Evolutionary conservation across 2,888 invertebrate species (phyloP), one percentile per base, ranked within the genome.

Genomic region (Sarcophaga carnaria): DNA sequence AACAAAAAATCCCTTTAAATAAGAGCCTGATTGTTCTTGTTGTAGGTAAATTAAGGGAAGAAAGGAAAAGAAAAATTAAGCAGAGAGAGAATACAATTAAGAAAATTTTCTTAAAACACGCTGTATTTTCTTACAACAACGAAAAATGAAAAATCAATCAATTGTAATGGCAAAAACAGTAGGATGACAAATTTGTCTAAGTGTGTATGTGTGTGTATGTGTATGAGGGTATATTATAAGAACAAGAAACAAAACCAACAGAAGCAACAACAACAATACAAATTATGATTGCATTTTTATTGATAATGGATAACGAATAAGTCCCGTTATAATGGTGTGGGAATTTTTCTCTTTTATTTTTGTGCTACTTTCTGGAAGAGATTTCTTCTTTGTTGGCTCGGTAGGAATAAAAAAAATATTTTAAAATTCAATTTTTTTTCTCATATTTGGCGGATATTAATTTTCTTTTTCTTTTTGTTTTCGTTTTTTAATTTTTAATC

Each of bases 151-250:
- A 84, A 84, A 71, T 22, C 84, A 84, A 84, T 85, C 62, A 80
- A 49, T 76, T 76, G 64, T 59, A 66, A 69, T 83, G 6, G 45
- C 62, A 12, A 66, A 78, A 80, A 60, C 84, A 85, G 84, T 85
- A 66, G 84, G 84, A 66, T 67, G 80, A 85, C 74, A 80, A 83
- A 78, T 62, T 76, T 37, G 8, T 2, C 37, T 8, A 0, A 0
- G 14, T 49, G 49, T 2, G 14, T 49, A 14, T 2, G 62, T 62
- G 17, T 8, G 22, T 22, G 17, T 62, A 22, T n/a, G 5, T 5
- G 20, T 62, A 62, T 62, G 62, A 54, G 54, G 54, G 54, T 54
- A 14, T 54, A 54, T 54, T 54, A 4, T 14, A 54, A 37, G 8
- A 10, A 37, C 8, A 37, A 37, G 37, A 2, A 37, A 37, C 37